Base-by-base conservation (phyloP, 1,140 invertebrate species). In the Eriosoma lanigerum region DNA sequence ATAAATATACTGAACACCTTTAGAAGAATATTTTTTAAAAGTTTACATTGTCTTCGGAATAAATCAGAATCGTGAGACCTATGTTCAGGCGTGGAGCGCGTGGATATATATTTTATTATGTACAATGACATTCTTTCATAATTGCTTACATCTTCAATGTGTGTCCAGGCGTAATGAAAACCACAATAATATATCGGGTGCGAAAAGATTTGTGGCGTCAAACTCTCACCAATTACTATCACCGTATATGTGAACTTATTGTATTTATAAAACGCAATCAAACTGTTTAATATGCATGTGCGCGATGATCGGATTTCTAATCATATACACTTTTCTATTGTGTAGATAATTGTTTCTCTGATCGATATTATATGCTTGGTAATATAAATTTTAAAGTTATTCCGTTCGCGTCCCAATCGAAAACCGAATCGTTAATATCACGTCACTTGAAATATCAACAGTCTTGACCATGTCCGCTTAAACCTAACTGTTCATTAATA, bases 261-360 rank as follows among this genome's bases (percentile, higher is more conserved):
- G 3, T 4, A 38, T 38, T 38, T 38, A 4, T 38, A 38, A 19
- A 17, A 60, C 24, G 58, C 58, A 19, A 1, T 29, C 24, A 6
- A 21, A 17, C 12, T 8, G 38, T 66, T 66, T 66, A 66, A 66
- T 66, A 66, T 66, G 29, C 32, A 44, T 15, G 64, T 15, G 64
- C n/a, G 32, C 64, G 64, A 44, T n/a, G 12, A 66, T 44, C 64
- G 64, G n/a, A 66, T 66, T 66, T 66, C 64, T 66, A 66, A 66
- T 66, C n/a, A 66, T 24, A 38, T 46, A 66, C n/a, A 54, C 8
- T 4, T 54, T 54, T 54, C 64, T n/a, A 66, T 66, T 66, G 64
- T 66, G 38, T 66, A 19, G 38, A 44, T 66, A 44, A 44, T 66
- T 44, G 12, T 44, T 38, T 66, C 64, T 44, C 13, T 44, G 24